A percentile compares a stretch with the other conserved stretches of the same genome.
These are phyloP conservation scores for Bugulina stolonifera DNA, from an alignment of 2,888 invertebrate genomes.

Conservation along the genomic window DNA sequence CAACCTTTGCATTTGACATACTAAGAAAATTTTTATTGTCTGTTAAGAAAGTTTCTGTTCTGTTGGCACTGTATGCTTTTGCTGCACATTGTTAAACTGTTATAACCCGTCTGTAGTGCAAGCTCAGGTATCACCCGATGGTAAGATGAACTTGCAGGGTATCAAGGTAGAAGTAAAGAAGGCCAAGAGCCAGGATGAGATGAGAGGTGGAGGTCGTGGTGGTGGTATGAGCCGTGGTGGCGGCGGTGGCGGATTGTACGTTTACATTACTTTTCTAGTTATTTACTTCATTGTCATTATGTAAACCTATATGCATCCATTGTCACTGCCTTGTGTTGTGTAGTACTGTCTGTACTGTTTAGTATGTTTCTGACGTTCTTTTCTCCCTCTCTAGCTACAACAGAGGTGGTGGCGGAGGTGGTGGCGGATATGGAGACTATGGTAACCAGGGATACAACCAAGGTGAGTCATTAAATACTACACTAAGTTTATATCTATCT, in stretches of 20 bases:
- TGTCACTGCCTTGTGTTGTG: not conserved
- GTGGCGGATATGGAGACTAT: not conserved
- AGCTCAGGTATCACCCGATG: conserved; percentile 12
- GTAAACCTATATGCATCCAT: too few relatives aligned
- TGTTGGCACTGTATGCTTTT: too few relatives aligned
- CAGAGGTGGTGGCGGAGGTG: conserved; percentile 17
- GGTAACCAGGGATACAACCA: not conserved
- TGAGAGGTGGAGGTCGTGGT: not conserved
- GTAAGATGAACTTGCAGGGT: conserved; percentile 65
- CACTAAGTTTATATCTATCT: not conserved
- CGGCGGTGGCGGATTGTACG: not conserved
- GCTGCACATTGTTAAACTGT: too few relatives aligned
- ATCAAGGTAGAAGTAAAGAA: conserved; percentile 85
- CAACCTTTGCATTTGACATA: too few relatives aligned
- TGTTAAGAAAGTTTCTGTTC: too few relatives aligned
- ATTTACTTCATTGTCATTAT: too few relatives aligned
- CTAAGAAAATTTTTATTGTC: too few relatives aligned
- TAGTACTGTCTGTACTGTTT: not conserved
- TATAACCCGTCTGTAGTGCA: conserved; percentile 9
- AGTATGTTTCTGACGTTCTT: too few relatives aligned
- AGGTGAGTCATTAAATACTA: not conserved
- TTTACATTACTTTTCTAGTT: too few relatives aligned
- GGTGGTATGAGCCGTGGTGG: not conserved
- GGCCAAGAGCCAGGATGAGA: conserved; percentile 55
- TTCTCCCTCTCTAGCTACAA: not conserved